Evolutionary conservation across 2,797 vertebrate species (phyloP), one percentile per base, ranked within the genome.

Genomic region (Parauchenoglanis ngamensis): DNA sequence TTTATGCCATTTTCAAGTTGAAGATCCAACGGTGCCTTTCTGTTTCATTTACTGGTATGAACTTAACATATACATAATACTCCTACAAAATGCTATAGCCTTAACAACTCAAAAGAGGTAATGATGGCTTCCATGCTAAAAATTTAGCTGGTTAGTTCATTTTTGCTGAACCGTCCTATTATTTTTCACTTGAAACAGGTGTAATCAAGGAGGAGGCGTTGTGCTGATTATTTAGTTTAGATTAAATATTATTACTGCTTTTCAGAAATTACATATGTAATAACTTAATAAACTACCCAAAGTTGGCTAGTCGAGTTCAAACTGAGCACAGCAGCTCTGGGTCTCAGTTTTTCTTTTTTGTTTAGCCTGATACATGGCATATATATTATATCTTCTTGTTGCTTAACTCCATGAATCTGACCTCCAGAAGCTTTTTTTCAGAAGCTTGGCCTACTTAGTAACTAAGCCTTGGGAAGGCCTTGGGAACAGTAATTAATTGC

Each of bases 401-500:
- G 46, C 46, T 54, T 28, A 28, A 49, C 44, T 65, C 19, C 44
- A 31, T 81, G 79, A 81, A 23, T 65, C 44, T 31, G n/a, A 49
- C 80, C 80, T 79, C 40, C 57, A 63, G 40, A 40, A 40, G 40
- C 40, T 40, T 40, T 65, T 81, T 63, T 65, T 81, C 19, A 25
- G 2, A 80, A 46, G 13, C 59, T 46, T 81, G 79, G 23, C 59
- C 49, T 82, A 81, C 23, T 28, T 46, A 49, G 15, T 65, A 82
- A 31, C 25, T 10, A 52, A 52, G 61, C 10, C 49, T 40, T 49
- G 25, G 67, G 46, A 11, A 12, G 81, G 17, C 46, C 63, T 68
- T 68, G 46, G 23, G n/a, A 83, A 83, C n/a, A 54, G 63, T 52
- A 68, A 72, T 57, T 73, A 73, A 72, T 73, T 59, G 52, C 46